A percentile compares a stretch with the other conserved stretches of the same genome.
These are phyloP conservation scores for Chesias legatella DNA, from an alignment of 2,888 invertebrate species.

Conservation along the genomic window DNA sequence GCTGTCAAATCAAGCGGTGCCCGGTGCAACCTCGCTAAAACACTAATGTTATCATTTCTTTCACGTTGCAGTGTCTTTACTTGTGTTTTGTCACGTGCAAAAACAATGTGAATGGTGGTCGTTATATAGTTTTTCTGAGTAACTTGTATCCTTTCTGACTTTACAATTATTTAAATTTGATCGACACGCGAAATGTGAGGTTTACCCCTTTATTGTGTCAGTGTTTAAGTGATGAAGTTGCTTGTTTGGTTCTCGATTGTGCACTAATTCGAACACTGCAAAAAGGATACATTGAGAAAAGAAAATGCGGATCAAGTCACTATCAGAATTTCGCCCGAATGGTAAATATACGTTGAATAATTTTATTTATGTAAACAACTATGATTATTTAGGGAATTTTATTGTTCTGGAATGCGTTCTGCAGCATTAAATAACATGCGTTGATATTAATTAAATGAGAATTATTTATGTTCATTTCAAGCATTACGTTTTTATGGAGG, in stretches of 20 bases:
- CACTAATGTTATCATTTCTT: constrained; percentile 43
- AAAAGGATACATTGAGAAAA: constrained; percentile 78
- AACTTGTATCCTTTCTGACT: constrained; percentile 78
- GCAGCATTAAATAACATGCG: too few species aligned
- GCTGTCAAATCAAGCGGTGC: constrained; percentile 77
- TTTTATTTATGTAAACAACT: background rate
- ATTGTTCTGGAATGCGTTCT: too few species aligned
- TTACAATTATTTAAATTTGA: constrained; percentile 37
- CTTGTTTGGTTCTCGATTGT: constrained; percentile 55
- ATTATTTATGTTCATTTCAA: too few species aligned
- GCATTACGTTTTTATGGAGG: too few species aligned
- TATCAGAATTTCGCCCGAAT: constrained; percentile 75
- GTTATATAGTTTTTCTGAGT: constrained; percentile 73
- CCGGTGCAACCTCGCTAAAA: constrained; percentile 36
- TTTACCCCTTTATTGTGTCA: constrained; percentile 49
- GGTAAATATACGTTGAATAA: constrained; percentile 53
- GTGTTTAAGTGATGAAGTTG: constrained; percentile 73
- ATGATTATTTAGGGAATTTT: too few species aligned
- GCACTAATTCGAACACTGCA: constrained; percentile 65
- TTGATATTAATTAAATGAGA: too few species aligned
- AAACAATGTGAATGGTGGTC: constrained; percentile 82
- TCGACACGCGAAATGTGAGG: constrained; percentile 71
- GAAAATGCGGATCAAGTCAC: constrained; percentile 78
- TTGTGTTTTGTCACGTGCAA: constrained; percentile 79
- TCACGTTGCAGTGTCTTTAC: constrained; percentile 75